Conservation (phyloP, 2,888 invertebrate species). For the Macropis europaea region DNA sequence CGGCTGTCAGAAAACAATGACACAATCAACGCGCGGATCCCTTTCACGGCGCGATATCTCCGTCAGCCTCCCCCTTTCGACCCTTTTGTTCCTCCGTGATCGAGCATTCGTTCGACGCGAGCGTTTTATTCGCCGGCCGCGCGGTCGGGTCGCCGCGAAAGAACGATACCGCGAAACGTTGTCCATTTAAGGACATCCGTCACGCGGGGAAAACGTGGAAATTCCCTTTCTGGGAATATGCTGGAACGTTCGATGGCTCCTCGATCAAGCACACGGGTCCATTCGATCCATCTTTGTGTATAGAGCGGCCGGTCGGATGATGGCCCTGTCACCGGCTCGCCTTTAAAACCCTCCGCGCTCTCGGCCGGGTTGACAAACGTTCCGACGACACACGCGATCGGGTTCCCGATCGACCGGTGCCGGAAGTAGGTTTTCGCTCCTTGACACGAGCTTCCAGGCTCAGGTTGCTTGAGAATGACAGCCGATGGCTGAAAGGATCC, state of each 20-base stretch:
- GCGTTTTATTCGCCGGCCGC: too few relatives aligned
- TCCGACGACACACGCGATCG: conserved; percentile 18
- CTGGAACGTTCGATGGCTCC: conserved; percentile 32
- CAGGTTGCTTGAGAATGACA: too few relatives aligned
- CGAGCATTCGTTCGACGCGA: conserved; percentile 41
- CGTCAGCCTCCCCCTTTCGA: conserved; percentile 29
- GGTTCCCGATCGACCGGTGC: conserved; percentile 15
- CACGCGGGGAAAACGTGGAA: background rate
- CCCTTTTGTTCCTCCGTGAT: conserved; percentile 38
- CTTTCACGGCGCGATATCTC: conserved; percentile 24
- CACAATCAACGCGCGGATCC: conserved; percentile 25
- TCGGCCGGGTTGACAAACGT: conserved; percentile 46
- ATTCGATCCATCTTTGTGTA: conserved; percentile 59
- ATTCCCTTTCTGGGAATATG: conserved; percentile 9
- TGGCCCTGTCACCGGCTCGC: conserved; percentile 42
- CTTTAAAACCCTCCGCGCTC: conserved; percentile 23
- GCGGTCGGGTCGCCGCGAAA: conserved; percentile 29
- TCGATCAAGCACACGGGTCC: conserved; percentile 52
- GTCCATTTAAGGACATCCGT: conserved; percentile 28
- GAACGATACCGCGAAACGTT: conserved; percentile 29
- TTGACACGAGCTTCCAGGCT: background rate
- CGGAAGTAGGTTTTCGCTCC: background rate
- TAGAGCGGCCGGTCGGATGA: conserved; percentile 49
- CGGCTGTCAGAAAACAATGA: conserved; percentile 37
- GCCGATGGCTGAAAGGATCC: too few relatives aligned